A percentile compares a stretch with the other conserved stretches of the same genome.
These are phyloP conservation scores for Caenorhabditis briggsae DNA, from an alignment of 1,140 invertebrate genomes.

Conservation along the genomic window DNA sequence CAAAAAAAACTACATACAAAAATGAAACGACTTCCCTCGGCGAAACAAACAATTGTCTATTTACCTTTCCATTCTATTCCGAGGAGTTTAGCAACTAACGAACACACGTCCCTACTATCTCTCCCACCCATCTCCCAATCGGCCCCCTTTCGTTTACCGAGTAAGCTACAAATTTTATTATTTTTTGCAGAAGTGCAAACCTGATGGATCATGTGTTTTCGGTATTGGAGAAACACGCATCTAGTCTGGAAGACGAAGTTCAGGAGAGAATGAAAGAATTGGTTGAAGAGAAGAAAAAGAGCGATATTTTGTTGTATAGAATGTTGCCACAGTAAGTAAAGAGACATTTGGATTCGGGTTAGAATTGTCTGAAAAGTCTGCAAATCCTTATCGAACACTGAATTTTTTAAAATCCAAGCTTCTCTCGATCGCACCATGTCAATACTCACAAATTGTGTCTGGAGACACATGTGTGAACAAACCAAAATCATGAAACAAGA, in stretches of 20 bases:
- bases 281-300: constrained; percentile 95
- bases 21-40: not conserved
- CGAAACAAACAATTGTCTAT: constrained; percentile 49
- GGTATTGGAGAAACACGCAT: constrained; percentile 89
- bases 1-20: not conserved
- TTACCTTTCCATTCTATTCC: constrained; percentile 19
- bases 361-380: too few species aligned
- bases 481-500: too few species aligned
- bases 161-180: constrained; percentile 13
- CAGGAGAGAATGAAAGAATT: constrained; percentile 92
- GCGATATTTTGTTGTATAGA: constrained; percentile 87
- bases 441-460: too few species aligned
- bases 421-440: too few species aligned
- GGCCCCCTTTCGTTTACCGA: not conserved
- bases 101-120: not conserved
- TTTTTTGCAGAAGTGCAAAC: constrained; percentile 79
- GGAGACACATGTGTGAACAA: too few species aligned
- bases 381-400: too few species aligned
- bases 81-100: not conserved
- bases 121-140: too few species aligned
- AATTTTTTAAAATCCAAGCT: too few species aligned
- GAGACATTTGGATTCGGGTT: too few species aligned
- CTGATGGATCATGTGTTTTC: constrained; percentile 89
- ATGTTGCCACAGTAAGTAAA: constrained; percentile 91
- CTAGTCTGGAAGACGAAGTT: constrained; percentile 87